Evolutionary conservation across 2,797 vertebrate species (phyloP).

Genomic region (Gallinago stenura): DNA sequence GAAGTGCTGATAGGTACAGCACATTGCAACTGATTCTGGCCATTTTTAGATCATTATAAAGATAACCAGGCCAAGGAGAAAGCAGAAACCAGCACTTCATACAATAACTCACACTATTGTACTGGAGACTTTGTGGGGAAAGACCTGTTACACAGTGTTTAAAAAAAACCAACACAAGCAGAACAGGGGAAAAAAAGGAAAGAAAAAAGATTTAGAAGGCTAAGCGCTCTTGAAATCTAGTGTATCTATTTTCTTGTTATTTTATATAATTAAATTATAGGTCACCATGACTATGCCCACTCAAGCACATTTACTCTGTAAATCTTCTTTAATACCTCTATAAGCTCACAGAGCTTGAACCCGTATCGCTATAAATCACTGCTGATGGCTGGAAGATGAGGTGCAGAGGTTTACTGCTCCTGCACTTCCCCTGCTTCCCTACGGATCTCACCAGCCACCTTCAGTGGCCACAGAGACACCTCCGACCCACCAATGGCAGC

Average conservation of each 20-base stretch:
- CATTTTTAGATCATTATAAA: slow-evolving; percentile 68
- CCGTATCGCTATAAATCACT: neutral
- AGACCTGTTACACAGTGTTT: neutral
- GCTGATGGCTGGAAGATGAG: slow-evolving; percentile 3
- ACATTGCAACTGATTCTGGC: neutral
- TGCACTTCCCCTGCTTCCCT: neutral
- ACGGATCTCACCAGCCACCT: neutral
- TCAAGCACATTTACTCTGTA: slow-evolving; percentile 17
- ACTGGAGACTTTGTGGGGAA: neutral
- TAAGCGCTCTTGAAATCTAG: neutral
- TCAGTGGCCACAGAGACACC: neutral
- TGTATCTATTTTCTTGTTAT: slow-evolving; percentile 34
- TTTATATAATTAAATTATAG: slow-evolving; percentile 68
- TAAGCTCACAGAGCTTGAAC: neutral
- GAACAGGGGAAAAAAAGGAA: too few species aligned
- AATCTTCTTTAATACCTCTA: slow-evolving; percentile 31
- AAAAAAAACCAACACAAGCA: neutral
- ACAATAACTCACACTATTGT: slow-evolving; percentile 42
- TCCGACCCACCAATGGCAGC: neutral
- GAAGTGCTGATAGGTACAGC: neutral
- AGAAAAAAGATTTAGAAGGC: neutral
- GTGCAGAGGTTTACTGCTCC: neutral
- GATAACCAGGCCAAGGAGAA: slow-evolving; percentile 56
- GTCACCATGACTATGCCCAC: slow-evolving; percentile 32
- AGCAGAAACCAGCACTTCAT: slow-evolving; percentile 39